Evolutionary conservation across 2,797 vertebrate genomes (phyloP).

Genomic region (Cheirogaleus major): DNA sequence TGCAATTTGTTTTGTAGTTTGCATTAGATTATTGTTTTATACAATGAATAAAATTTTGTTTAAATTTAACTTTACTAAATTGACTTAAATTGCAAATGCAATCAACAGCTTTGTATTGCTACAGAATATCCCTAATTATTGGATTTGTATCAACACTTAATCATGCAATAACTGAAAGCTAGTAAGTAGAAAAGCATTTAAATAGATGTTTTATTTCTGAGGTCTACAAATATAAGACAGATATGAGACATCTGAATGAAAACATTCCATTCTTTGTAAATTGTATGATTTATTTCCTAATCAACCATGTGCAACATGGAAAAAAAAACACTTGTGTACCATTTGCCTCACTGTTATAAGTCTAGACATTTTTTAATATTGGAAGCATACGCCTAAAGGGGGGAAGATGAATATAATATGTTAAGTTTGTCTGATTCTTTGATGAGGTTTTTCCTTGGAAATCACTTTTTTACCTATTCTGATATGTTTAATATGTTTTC

Average conservation of each 20-base stretch:
- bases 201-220: conserved; percentile 23
- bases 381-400: not conserved
- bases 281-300: conserved; percentile 50
- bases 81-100: conserved; percentile 65
- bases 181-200: not conserved
- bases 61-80: conserved; percentile 63
- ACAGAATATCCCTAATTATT: conserved; percentile 52
- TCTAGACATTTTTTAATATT: conserved; percentile 26
- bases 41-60: conserved; percentile 50
- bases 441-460: not conserved
- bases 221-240: not conserved
- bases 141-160: conserved; percentile 56
- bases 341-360: not conserved
- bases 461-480: not conserved
- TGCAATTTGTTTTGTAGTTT: conserved; percentile 23
- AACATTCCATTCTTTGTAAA: not conserved
- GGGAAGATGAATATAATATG: not conserved
- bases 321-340: not conserved
- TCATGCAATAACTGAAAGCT: conserved; percentile 49
- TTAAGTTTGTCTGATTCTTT: not conserved
- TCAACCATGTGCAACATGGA: not conserved
- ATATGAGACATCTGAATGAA: conserved; percentile 21
- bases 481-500: not conserved
- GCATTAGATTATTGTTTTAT: conserved; percentile 49
- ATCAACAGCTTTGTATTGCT: conserved; percentile 57